phyloP scores from a whole-genome alignment of 1,140 invertebrate genomes.

The Tyrophagus putrescentiae region DNA sequence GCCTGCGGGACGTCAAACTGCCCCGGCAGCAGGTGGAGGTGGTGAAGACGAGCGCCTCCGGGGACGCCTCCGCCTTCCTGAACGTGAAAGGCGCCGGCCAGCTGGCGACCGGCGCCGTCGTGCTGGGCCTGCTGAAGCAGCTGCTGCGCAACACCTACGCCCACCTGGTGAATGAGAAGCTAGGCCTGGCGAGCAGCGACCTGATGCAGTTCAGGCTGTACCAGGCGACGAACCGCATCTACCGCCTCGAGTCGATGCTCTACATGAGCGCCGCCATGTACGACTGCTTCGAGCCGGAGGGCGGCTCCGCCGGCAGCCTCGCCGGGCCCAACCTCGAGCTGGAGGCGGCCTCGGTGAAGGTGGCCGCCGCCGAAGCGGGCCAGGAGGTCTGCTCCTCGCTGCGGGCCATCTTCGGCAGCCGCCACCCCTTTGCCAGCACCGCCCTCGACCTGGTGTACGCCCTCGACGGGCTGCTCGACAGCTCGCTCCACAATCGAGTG shows the following conservation, averaged over 20 bases:
- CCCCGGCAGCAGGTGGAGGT: constrained; percentile 11
- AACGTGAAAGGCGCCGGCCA: constrained; percentile 22
- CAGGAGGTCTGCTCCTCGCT: neutral
- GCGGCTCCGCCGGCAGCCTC: no score
- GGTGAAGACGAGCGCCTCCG: neutral
- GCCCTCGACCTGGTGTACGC: constrained; percentile 19
- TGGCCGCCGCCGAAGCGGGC: constrained; percentile 14
- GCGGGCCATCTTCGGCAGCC: constrained; percentile 16
- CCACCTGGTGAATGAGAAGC: constrained; percentile 18
- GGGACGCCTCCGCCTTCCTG: neutral
- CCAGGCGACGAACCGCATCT: constrained; percentile 40
- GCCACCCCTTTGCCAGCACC: constrained; percentile 14
- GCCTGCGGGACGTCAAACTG: constrained; percentile 12
- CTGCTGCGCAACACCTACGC: constrained; percentile 9
- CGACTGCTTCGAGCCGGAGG: constrained; percentile 48
- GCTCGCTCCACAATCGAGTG: constrained; percentile 14
- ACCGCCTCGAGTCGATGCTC: constrained; percentile 59
- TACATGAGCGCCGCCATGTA: constrained; percentile 54
- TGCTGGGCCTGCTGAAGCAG: constrained; percentile 21
- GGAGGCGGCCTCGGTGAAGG: constrained; percentile 37
- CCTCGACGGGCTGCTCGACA: constrained; percentile 22
- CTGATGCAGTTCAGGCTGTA: constrained; percentile 39
- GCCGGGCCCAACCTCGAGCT: constrained; percentile 45
- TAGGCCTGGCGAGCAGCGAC: constrained; percentile 19
- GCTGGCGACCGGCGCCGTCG: constrained; percentile 5